Evolutionary conservation across 2,888 invertebrate genomes (phyloP).

Genomic region (Leptopilina drosophilae): DNA sequence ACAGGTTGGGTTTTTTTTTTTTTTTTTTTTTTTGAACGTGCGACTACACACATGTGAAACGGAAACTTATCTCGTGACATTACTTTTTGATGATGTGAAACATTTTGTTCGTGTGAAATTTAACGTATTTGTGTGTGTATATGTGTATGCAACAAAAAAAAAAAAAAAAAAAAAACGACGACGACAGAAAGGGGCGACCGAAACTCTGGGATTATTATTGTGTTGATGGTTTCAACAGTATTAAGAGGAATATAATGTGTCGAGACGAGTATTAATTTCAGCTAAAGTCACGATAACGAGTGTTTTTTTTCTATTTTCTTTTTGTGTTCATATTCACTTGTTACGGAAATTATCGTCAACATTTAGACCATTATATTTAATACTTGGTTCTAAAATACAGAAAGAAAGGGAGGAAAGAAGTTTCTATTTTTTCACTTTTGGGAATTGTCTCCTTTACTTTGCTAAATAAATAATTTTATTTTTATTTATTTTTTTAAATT

Average conservation of each 20-base stretch:
- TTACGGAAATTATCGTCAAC: neutral
- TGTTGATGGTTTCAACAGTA: conserved; percentile 26
- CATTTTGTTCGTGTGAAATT: neutral
- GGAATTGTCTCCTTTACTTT: too few species aligned
- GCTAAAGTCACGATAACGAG: neutral
- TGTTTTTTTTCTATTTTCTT: too few species aligned
- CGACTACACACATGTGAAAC: neutral
- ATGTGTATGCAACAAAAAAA: too few species aligned
- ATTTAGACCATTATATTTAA: too few species aligned
- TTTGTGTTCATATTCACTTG: neutral
- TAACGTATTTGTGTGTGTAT: too few species aligned
- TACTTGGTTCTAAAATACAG: too few species aligned
- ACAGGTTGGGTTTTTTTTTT: neutral
- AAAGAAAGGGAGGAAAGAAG: neutral
- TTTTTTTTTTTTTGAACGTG: too few species aligned
- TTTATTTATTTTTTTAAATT: too few species aligned
- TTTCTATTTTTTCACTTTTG: too few species aligned
- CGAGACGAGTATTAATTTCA: conserved; percentile 6
- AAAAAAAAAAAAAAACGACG: neutral
- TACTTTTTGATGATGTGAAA: neutral
- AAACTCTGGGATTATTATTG: conserved; percentile 20
- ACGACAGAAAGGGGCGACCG: neutral
- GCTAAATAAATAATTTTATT: too few species aligned
- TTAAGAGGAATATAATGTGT: conserved; percentile 29
- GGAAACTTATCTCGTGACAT: conserved; percentile 37